Evolutionary conservation across 2,888 invertebrate species (phyloP), one percentile per base, ranked within the genome.

Genomic region (Melanargia galathea): DNA sequence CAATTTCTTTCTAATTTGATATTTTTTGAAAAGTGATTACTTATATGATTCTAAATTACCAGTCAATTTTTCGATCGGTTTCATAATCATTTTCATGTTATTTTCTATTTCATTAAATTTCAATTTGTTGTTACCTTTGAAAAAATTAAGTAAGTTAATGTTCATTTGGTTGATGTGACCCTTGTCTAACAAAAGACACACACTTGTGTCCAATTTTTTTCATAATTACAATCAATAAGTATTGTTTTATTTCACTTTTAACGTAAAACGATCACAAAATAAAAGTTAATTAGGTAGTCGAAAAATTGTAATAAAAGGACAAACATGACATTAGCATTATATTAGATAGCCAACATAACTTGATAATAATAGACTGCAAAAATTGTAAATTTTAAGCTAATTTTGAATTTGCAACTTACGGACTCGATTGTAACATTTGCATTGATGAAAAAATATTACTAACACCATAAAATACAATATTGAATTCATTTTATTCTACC

Each of bases 41-140:
- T 13, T 38, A 3, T 38, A 13, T 16, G 16, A 38, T 56, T 24
- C 18, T 26, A 35, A 46, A 46, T 58, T 22, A 43, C 57, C 46
- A 20, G 57, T 22, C 46, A 46, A 45, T 60, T 63, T 69, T 59
- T 67, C 66, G 33, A 70, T 63, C 5, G 68, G 68, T 58, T 65
- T 64, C 35, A 69, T 35, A 22, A 63, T 63, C 46, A 24, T 63
- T 30, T 67, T 64, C 8, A 70, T 22, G 46, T 64, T 59, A 24
- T 64, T 64, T 33, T 55, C 52, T 10, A 67, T 51, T 57, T 57
- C 52, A 18, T 62, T 57, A 16, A 46, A 30, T 58, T 54, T 58
- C 43, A 38, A 56, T 38, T 56, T 62, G 49, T 35, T 30, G 4
- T 62, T 60, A 64, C 60, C 67, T 67, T 55, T 22, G 62, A 59